Evolutionary conservation across 2,888 invertebrate genomes (phyloP).

Genomic region (Andricus curvator): DNA sequence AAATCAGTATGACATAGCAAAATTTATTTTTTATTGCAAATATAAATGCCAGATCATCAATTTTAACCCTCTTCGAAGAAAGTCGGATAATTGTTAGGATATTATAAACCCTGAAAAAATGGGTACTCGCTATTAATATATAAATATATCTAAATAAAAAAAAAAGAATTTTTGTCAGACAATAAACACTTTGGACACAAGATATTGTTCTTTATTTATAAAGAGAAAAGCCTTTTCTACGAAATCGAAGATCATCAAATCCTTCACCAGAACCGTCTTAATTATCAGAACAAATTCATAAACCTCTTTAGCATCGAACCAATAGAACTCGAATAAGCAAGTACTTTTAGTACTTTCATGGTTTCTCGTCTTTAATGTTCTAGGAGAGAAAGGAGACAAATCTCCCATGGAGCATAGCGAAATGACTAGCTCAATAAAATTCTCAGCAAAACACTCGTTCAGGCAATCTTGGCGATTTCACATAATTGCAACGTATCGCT

Average conservation of each 20-base stretch:
- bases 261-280: background rate
- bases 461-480: constrained; percentile 16
- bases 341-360: constrained; percentile 14
- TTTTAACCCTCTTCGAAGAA: too few relatives aligned
- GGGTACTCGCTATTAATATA: too few relatives aligned
- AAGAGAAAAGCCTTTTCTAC: background rate
- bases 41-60: too few relatives aligned
- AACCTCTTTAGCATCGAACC: background rate
- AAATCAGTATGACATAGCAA: too few relatives aligned
- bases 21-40: too few relatives aligned
- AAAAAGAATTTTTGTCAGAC: background rate
- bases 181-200: background rate
- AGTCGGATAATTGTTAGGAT: too few relatives aligned
- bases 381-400: constrained; percentile 38
- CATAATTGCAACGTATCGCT: constrained; percentile 23
- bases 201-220: background rate
- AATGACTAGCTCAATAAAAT: constrained; percentile 8
- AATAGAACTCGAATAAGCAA: background rate
- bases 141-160: background rate
- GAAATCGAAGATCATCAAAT: background rate
- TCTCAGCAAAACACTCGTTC: constrained; percentile 13
- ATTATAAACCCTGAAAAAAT: too few relatives aligned
- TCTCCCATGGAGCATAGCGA: constrained; percentile 23
- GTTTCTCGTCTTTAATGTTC: constrained; percentile 3
- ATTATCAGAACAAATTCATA: background rate